phyloP scores from a whole-genome alignment of 2,797 vertebrate species.

The Gallinago nigripennis region DNA sequence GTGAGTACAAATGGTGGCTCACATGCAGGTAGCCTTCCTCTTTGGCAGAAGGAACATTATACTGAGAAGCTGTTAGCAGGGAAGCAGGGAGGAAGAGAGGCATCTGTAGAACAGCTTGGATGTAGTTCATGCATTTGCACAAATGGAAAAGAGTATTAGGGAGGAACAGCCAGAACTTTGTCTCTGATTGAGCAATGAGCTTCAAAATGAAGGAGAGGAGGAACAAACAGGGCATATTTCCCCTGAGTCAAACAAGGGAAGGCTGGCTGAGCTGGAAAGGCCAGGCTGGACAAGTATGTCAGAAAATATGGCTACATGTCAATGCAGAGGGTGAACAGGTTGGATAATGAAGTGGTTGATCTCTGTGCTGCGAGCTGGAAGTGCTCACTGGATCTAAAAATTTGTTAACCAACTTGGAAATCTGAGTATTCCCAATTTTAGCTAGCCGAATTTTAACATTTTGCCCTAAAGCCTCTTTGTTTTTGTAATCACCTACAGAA shows the following conservation, averaged over 20 bases:
- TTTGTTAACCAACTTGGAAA: not conserved
- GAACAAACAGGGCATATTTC: not conserved
- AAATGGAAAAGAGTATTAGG: not conserved
- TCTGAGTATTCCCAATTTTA: not conserved
- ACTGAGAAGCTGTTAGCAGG: not conserved
- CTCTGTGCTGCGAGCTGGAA: not conserved
- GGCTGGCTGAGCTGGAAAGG: not conserved
- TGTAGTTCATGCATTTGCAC: not conserved
- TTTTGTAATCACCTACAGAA: not conserved
- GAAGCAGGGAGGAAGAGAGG: not conserved
- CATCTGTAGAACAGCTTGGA: not conserved
- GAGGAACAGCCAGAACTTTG: not conserved
- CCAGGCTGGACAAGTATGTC: not conserved
- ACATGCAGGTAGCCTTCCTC: not conserved
- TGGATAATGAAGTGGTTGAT: not conserved
- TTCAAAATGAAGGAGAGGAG: not conserved
- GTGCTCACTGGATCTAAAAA: not conserved
- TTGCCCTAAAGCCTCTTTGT: not conserved
- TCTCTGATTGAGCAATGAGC: not conserved
- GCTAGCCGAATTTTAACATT: not conserved
- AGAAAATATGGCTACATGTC: not conserved
- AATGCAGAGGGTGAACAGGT: not conserved
- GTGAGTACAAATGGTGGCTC: not conserved
- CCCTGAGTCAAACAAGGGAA: not conserved
- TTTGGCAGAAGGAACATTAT: not conserved